Evolutionary conservation across 2,113 vertebrate species (phyloP).

Genomic region (Cyprichromis sp.): DNA sequence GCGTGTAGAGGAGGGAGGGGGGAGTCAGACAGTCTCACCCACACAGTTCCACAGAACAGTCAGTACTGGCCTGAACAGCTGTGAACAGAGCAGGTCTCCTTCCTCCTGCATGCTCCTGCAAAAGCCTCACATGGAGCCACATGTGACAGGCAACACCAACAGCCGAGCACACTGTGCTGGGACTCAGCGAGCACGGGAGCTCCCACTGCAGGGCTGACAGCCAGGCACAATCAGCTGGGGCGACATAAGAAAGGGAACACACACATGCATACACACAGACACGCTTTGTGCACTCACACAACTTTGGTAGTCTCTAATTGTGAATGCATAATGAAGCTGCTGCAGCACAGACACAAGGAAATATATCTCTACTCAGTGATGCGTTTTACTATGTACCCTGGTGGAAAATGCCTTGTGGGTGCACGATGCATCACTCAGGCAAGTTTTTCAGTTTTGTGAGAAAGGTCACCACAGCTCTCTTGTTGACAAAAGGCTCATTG

Average conservation of each 20-base stretch:
- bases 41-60: conserved; percentile 42
- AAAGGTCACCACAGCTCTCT: conserved; percentile 39
- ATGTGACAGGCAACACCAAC: conserved; percentile 52
- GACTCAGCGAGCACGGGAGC: conserved; percentile 8
- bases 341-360: background rate
- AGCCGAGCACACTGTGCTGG: conserved; percentile 25
- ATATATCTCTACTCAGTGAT: background rate
- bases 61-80: conserved; percentile 49
- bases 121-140: conserved; percentile 62
- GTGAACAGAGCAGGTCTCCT: conserved; percentile 53
- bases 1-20: background rate
- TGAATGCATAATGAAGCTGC: background rate
- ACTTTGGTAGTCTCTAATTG: background rate
- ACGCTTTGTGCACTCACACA: background rate
- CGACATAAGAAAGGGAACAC: background rate
- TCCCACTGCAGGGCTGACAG: conserved; percentile 18
- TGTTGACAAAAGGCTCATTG: conserved; percentile 55
- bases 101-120: conserved; percentile 33
- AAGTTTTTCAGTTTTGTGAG: conserved; percentile 22
- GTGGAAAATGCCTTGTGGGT: background rate
- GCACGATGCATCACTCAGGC: background rate
- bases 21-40: conserved; percentile 18
- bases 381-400: background rate
- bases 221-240: background rate
- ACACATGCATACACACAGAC: background rate